Base-by-base conservation (phyloP, 1,140 invertebrate species). In the Cephus cinctus region DNA sequence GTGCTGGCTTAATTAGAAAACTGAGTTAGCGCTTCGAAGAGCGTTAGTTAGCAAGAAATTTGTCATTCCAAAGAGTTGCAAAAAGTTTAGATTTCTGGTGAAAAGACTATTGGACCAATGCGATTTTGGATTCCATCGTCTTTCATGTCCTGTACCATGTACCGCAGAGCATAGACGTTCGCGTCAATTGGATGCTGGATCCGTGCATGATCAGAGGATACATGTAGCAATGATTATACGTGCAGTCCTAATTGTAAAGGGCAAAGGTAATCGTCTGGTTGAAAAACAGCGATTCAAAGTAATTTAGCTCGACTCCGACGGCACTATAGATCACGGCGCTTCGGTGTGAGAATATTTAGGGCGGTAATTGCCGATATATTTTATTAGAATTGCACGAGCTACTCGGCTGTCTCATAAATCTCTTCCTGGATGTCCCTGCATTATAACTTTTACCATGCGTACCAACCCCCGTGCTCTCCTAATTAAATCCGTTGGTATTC, bases 331-430 rank as follows among this genome's bases (percentile, higher is more conserved):
- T 77, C 73, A 75, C 43, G 57, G 52, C 8, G 59, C 56, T 69
- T 66, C 65, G 55, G 64, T 60, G 63, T 57, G 69, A 70, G 73
- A 75, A 77, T 76, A 77, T 77, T 75, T 69, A 72, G 71, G 67
- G 67, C 66, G 61, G 70, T 76, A 77, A 77, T 77, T 76, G 71
- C 73, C 67, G 67, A 73, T 75, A 77, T 76, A 77, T 77, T 75
- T 76, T 65, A 69, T 71, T 70, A 67, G 56, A 69, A 70, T 62
- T 63, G 56, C 62, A 52, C 46, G 51, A 61, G 61, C 47, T 52
- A 56, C 35, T 52, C 60, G 56, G 57, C 56, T 60, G 60, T 66
- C 61, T 67, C 70, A 63, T 77, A 73, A 77, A 77, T 75, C 75
- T 65, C 71, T 69, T 64, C 52, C 35, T 55, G 59, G 60, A 59